Base-by-base conservation (phyloP, 2,113 vertebrate species). In the Garra rufa region DNA sequence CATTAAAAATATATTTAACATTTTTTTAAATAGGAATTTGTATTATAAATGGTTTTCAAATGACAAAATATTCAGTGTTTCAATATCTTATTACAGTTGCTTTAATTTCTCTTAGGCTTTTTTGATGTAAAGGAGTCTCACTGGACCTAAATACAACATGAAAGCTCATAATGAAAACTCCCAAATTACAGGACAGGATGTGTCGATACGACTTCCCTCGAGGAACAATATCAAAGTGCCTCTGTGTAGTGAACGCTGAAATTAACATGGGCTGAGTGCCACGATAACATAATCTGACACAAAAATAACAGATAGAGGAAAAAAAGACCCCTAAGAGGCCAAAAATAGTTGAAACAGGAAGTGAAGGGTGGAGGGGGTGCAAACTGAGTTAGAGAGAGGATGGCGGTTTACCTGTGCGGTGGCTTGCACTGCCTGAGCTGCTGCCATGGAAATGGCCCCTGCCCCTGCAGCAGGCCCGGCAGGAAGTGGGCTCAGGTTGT, bases 371-470 rank as follows among this genome's bases (percentile, higher is more conserved):
- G 55, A 82, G 38, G 21, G 14, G 21, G 38, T n/a, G 4, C 17
- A 67, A 24, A 82, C 6, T 44, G 77, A 76, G 21, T n/a, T 28
- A 65, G 34, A n/a, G 44, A 30, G 34, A 26, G 73, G 26, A 10
- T 17, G 41, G 34, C 9, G 2, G 0, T 8, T 24, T 90, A 99
- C 98, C 97, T 99, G 98, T 6, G 97, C 98, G 0, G 98, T 99
- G 81, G 97, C 97, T 92, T 99, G 98, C 15, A 99, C 98, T 28
- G 98, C 98, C 91, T 99, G 98, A n/a, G 98, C 98, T 8, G 98
- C 98, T 78, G 98, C 98, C 96, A 99, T 98, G 91, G 96, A 98
- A 93, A 99, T 99, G 87, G 98, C 98, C n/a, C 97, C 97, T 7
- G 97, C 97, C 46, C 97, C 98, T 0, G 96, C 95, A 61, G 96